A percentile compares a stretch with the other conserved stretches of the same genome.
Evolutionary conservation across 1,140 invertebrate species (phyloP).

Genomic region (Zaprionus ghesquierei): DNA sequence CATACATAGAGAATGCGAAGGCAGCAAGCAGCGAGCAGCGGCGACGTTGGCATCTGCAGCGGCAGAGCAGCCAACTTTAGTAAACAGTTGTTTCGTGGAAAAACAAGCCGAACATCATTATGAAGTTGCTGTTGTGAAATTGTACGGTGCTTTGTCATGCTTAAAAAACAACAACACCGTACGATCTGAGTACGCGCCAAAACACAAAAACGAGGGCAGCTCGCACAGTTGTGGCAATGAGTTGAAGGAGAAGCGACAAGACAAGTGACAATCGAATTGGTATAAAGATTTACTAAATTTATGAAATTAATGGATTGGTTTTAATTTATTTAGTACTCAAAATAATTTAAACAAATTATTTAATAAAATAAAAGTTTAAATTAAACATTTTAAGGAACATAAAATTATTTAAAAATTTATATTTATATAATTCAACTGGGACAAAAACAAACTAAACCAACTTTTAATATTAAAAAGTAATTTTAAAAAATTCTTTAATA

Average conservation of each 20-base stretch:
- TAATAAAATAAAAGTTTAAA: too few relatives aligned
- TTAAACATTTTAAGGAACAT: too few relatives aligned
- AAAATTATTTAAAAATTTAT: too few relatives aligned
- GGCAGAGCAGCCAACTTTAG: constrained; percentile 48
- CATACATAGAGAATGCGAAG: constrained; percentile 15
- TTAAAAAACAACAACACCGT: constrained; percentile 65
- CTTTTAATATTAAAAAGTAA: too few relatives aligned
- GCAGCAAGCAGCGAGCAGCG: constrained; percentile 37
- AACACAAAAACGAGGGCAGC: constrained; percentile 52
- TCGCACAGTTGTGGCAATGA: neutral
- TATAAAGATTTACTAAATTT: neutral
- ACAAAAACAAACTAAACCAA: too few relatives aligned
- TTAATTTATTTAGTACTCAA: too few relatives aligned
- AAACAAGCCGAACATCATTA: constrained; percentile 79
- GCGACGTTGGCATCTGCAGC: constrained; percentile 37
- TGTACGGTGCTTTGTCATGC: constrained; percentile 80
- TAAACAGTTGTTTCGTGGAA: constrained; percentile 81
- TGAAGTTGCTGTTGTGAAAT: constrained; percentile 80
- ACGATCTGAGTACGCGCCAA: constrained; percentile 72
- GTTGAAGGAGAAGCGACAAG: neutral
- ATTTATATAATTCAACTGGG: too few relatives aligned
- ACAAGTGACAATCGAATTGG: neutral
- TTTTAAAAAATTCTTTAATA: too few relatives aligned
- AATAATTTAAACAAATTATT: too few relatives aligned
- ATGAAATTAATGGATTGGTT: too few relatives aligned